Percentiles rank a stretch among this genome's conserved stretches.
phyloP scores from a whole-genome alignment of 2,113 vertebrate species.

The Gallinago paraguaiae region DNA sequence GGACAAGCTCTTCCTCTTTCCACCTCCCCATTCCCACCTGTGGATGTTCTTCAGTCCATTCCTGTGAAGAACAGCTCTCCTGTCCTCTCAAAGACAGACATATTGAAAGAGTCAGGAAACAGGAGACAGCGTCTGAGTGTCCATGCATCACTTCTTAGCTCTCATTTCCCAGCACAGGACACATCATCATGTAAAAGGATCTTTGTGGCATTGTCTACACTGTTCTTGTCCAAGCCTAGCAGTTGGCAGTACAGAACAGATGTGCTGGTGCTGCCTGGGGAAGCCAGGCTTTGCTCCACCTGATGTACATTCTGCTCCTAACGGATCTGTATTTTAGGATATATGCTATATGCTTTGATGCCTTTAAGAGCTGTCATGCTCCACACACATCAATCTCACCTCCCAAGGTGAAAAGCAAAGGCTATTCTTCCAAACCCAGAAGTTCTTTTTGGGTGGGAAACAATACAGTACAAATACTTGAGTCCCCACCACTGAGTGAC shows the following conservation, averaged over 20 bases:
- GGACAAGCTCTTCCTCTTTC: background rate
- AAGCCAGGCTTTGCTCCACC: background rate
- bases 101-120: background rate
- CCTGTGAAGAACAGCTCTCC: background rate
- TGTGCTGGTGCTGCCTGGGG: too few species aligned
- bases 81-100: background rate
- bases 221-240: too few species aligned
- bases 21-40: background rate
- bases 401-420: background rate
- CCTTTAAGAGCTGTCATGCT: background rate
- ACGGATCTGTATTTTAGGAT: background rate
- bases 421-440: background rate
- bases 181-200: background rate
- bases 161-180: background rate
- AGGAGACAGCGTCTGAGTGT: background rate
- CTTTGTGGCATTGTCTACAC: background rate
- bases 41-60: background rate
- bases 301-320: too few species aligned
- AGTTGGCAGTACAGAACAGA: background rate
- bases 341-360: background rate
- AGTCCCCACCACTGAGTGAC: background rate
- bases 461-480: background rate
- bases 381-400: background rate
- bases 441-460: background rate
- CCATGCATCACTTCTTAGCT: background rate